These are phyloP conservation scores for Odontocolon sp. DNA, from an alignment of 2,888 invertebrate species.

Conservation along the genomic window DNA sequence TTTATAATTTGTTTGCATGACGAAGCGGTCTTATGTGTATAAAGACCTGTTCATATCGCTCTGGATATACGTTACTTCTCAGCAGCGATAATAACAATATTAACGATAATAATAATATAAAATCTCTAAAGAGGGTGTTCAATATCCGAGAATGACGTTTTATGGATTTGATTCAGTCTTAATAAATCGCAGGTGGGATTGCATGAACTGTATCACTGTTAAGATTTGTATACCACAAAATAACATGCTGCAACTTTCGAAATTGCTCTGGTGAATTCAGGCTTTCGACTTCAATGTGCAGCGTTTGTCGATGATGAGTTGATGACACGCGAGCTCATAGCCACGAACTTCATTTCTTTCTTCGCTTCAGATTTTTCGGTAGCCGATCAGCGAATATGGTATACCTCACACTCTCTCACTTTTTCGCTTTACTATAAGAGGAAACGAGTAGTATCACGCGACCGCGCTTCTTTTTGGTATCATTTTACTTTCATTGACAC, in stretches of 20 bases:
- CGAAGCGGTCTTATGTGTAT: conserved; percentile 14
- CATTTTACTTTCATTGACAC: conserved; percentile 36
- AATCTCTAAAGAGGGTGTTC: too few relatives aligned
- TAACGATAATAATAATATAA: too few relatives aligned
- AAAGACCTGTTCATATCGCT: conserved; percentile 8
- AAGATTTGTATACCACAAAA: neutral
- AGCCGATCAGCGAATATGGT: neutral
- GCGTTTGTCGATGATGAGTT: conserved; percentile 36
- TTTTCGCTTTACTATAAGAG: conserved; percentile 27
- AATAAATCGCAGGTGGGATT: neutral
- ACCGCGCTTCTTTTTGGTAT: conserved; percentile 38
- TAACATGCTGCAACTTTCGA: conserved; percentile 1
- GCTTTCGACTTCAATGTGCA: conserved; percentile 24
- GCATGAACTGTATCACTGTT: neutral
- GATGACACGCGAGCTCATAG: conserved; percentile 49
- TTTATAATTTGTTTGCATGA: conserved; percentile 52
- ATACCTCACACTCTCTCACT: neutral
- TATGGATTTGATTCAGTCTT: too few relatives aligned
- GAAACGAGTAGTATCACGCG: conserved; percentile 48
- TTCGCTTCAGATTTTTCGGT: conserved; percentile 22
- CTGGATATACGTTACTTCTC: conserved; percentile 2
- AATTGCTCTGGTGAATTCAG: conserved; percentile 4
- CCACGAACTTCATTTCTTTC: conserved; percentile 31
- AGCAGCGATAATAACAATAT: too few relatives aligned
- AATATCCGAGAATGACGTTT: too few relatives aligned